These are phyloP conservation scores for Nesogale talazaci DNA, from an alignment of 2,113 vertebrate species.

Conservation along the genomic window DNA sequence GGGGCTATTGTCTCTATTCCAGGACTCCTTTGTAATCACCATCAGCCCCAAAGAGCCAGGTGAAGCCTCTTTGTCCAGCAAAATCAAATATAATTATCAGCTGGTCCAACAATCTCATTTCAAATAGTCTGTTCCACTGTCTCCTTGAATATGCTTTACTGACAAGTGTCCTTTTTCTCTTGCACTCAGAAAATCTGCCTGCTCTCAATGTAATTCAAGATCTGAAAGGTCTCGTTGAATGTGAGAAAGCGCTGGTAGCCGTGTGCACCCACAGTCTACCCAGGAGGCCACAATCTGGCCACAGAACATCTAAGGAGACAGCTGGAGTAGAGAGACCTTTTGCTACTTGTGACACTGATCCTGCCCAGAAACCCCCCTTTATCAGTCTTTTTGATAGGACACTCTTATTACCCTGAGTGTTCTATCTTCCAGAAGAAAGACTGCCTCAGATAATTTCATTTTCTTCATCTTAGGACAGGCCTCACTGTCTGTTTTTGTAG, in stretches of 20 bases:
- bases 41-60: not conserved
- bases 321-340: constrained; percentile 27
- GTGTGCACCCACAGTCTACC: not conserved
- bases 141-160: constrained; percentile 20
- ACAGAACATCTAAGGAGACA: not conserved
- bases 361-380: constrained; percentile 31
- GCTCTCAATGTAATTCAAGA: constrained; percentile 21
- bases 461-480: constrained; percentile 50
- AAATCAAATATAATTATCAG: constrained; percentile 17
- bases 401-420: constrained; percentile 31
- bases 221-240: not conserved
- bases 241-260: not conserved
- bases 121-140: not conserved
- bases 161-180: not conserved
- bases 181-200: not conserved
- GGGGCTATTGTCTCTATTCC: not conserved
- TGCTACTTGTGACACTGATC: not conserved
- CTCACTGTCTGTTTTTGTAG: not conserved
- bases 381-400: constrained; percentile 48
- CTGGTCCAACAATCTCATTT: not conserved
- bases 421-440: constrained; percentile 36
- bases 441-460: constrained; percentile 8
- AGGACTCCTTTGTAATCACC: not conserved
- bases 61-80: not conserved
- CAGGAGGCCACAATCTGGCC: not conserved